Evolutionary conservation across 2,888 invertebrate species (phyloP).

Genomic region (Sthenelais limicola): DNA sequence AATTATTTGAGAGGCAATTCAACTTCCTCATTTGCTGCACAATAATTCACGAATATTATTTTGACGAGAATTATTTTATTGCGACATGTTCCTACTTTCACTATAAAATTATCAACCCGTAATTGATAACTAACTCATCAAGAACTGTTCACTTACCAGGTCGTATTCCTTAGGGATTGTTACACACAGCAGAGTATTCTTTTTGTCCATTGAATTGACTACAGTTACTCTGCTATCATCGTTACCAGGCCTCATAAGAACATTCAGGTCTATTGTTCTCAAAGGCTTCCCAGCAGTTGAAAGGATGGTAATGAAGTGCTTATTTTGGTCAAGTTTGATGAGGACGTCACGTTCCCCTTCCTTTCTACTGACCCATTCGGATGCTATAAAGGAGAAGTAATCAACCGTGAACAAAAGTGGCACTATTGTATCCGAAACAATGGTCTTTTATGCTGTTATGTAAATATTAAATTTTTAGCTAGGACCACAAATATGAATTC

Average conservation of each 20-base stretch:
- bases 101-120: too few species aligned
- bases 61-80: too few species aligned
- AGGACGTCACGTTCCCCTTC: conserved; percentile 48
- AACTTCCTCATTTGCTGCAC: too few species aligned
- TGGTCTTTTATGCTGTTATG: too few species aligned
- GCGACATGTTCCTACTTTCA: too few species aligned
- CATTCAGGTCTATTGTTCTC: conserved; percentile 47
- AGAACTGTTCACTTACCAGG: conserved; percentile 69
- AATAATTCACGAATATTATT: too few species aligned
- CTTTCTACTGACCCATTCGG: conserved; percentile 64
- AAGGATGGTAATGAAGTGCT: conserved; percentile 36
- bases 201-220: conserved; percentile 47
- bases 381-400: conserved; percentile 51
- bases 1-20: too few species aligned
- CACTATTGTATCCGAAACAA: too few species aligned
- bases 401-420: neutral
- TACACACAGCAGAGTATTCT: conserved; percentile 65
- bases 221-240: conserved; percentile 49
- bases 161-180: conserved; percentile 75
- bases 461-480: too few species aligned
- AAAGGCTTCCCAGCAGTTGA: conserved; percentile 34
- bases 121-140: neutral
- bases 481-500: too few species aligned
- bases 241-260: conserved; percentile 56
- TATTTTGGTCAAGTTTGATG: conserved; percentile 41